Percentiles rank a stretch among this genome's conserved stretches.
Evolutionary conservation across 2,797 vertebrate species (phyloP).

Genomic region (Rhynchotus rufescens): DNA sequence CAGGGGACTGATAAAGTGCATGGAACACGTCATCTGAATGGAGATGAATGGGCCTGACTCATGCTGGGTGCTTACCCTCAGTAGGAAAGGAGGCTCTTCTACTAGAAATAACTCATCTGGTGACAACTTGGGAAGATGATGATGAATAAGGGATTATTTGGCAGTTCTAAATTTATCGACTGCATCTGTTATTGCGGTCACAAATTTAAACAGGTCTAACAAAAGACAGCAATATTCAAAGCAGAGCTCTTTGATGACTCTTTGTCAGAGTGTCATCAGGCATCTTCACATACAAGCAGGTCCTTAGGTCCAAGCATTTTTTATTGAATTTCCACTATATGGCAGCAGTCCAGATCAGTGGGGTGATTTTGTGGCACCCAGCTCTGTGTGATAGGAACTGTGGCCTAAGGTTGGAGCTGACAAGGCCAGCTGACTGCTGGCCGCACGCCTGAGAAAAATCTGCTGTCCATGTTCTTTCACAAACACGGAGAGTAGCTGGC

Average conservation of each 20-base stretch:
- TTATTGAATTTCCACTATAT: not conserved
- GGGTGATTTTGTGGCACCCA: not conserved
- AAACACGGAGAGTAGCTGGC: not conserved
- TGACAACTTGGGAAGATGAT: constrained; percentile 10
- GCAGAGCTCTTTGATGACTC: not conserved
- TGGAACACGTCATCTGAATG: constrained; percentile 16
- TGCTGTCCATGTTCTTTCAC: not conserved
- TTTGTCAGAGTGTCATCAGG: not conserved
- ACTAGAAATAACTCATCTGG: constrained; percentile 17
- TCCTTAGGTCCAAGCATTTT: not conserved
- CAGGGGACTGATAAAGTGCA: constrained; percentile 30
- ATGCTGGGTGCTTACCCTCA: not conserved
- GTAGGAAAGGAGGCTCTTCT: constrained; percentile 22
- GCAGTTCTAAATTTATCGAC: not conserved
- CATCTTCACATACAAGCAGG: not conserved
- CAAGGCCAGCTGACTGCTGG: not conserved
- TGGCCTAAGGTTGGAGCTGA: not conserved
- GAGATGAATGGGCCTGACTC: constrained; percentile 54
- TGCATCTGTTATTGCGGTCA: not conserved
- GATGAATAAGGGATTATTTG: not conserved
- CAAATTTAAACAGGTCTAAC: not conserved
- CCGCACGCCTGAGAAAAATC: not conserved
- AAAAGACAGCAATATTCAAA: not conserved
- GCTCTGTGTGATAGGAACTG: not conserved
- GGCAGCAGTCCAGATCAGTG: not conserved